A percentile compares a stretch with the other conserved stretches of the same genome.
Conservation (phyloP, 1,140 invertebrate genomes). For the Amyelois transitella region DNA sequence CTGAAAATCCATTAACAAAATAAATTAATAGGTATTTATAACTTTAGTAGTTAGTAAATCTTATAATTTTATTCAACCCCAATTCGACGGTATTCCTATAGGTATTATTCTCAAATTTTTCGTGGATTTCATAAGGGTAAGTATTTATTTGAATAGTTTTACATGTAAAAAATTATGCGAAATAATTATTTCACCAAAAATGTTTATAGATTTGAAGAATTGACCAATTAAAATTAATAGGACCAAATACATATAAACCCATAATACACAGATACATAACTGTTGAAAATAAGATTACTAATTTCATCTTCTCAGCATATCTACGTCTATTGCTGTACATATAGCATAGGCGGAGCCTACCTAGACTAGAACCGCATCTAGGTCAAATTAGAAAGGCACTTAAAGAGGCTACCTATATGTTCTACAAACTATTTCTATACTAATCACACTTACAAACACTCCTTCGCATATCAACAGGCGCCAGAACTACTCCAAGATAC, state of each 20-base stretch:
- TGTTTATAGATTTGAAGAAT: too few species aligned
- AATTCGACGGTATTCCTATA: neutral
- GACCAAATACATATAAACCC: too few species aligned
- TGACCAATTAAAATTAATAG: too few species aligned
- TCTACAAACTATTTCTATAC: too few species aligned
- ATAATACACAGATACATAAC: too few species aligned
- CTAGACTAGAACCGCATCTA: neutral
- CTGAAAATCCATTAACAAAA: conserved; percentile 5
- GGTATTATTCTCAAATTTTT: neutral
- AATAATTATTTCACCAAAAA: too few species aligned
- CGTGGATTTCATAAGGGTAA: neutral
- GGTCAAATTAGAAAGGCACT: neutral
- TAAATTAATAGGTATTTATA: neutral
- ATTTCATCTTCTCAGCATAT: neutral
- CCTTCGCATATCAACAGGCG: conserved; percentile 31
- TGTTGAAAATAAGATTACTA: neutral
- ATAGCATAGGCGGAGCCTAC: neutral
- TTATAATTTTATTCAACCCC: neutral
- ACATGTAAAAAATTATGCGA: too few species aligned
- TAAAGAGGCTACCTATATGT: neutral
- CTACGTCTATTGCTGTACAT: neutral
- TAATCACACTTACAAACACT: conserved; percentile 28
- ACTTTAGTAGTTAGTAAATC: conserved; percentile 5
- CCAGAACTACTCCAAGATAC: conserved; percentile 34
- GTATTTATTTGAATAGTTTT: too few species aligned